Conservation (phyloP, 2,113 vertebrate genomes). For the Myodes glareolus region DNA sequence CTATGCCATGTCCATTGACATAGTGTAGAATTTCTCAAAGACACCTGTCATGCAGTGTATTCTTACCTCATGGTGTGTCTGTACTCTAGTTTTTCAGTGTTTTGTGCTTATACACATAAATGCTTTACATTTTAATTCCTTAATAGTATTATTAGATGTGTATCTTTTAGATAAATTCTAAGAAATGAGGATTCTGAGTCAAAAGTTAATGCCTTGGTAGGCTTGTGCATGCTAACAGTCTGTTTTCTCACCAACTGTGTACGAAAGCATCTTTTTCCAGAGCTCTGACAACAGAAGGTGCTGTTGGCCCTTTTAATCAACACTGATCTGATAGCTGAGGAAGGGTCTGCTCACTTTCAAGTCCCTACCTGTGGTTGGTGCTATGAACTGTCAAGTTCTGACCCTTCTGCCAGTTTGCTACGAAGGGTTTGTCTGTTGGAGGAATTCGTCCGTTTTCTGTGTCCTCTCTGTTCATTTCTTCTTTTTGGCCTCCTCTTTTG, state of each 20-base stretch:
- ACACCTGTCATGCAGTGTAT: not conserved
- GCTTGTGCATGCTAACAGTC: not conserved
- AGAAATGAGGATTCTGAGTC: not conserved
- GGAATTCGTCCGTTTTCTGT: not conserved
- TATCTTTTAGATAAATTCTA: not conserved
- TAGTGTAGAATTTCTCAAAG: not conserved
- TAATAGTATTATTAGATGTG: not conserved
- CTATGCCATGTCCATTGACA: not conserved
- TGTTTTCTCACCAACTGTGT: not conserved
- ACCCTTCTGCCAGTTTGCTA: not conserved
- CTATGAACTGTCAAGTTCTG: not conserved
- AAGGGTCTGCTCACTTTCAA: not conserved
- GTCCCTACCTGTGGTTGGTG: not conserved
- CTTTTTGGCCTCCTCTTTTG: not conserved
- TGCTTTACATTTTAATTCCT: conserved; percentile 14
- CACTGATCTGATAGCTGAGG: not conserved
- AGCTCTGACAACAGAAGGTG: not conserved
- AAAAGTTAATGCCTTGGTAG: not conserved
- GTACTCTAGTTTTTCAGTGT: not conserved
- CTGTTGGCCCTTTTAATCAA: not conserved
- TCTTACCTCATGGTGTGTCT: not conserved
- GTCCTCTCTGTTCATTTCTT: not conserved
- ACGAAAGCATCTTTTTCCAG: not conserved
- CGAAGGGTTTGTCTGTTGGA: not conserved
- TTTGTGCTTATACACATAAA: not conserved